These are phyloP conservation scores for Setophaga petechia DNA, from an alignment of 2,113 vertebrate genomes.

Conservation along the genomic window DNA sequence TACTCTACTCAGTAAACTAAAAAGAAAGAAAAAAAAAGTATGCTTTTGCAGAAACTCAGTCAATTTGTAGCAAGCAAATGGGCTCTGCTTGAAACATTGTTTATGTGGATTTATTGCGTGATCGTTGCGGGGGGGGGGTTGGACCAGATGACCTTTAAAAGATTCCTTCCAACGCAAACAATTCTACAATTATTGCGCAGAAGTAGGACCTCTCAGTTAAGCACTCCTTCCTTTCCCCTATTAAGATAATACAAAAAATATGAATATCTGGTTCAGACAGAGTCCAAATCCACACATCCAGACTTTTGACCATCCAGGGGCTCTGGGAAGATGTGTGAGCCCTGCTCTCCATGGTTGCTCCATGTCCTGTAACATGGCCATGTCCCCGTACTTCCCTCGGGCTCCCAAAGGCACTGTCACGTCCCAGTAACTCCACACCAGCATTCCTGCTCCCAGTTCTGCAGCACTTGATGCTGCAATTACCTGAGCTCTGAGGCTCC, in stretches of 20 bases:
- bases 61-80: neutral
- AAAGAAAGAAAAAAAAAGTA: neutral
- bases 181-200: neutral
- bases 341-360: rapidly evolving
- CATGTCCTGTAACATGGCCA: rapidly evolving
- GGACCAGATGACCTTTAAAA: neutral
- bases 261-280: neutral
- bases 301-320: neutral
- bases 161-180: neutral
- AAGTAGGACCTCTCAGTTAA: neutral
- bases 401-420: rapidly evolving
- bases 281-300: neutral
- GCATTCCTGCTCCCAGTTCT: neutral
- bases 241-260: neutral
- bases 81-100: neutral
- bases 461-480: neutral
- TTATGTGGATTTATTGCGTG: neutral
- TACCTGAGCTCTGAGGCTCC: conserved; percentile 46
- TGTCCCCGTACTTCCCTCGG: neutral
- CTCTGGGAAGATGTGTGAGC: rapidly evolving
- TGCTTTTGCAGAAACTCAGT: neutral
- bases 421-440: neutral
- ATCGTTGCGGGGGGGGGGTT: rapidly evolving
- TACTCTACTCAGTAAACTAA: neutral
- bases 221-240: neutral